Percentiles rank a stretch among this genome's conserved stretches.
Evolutionary conservation across 2,888 invertebrate species (phyloP).

Genomic region (Hypselothyrea guttata): DNA sequence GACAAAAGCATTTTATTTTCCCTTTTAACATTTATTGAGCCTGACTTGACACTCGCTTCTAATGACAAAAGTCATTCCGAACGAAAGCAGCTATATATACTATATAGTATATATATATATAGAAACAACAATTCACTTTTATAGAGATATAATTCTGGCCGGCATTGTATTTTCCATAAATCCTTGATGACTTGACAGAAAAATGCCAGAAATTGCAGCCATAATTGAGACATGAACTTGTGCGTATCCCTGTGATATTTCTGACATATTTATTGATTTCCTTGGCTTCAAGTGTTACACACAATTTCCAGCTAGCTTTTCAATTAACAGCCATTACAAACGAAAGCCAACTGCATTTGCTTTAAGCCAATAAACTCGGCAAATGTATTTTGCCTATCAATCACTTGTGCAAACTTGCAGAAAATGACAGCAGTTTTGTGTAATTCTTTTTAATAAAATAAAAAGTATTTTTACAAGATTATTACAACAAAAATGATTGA

Average conservation of each 20-base stretch:
- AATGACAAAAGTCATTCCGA: constrained; percentile 48
- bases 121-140: not conserved
- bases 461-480: too few species aligned
- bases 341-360: too few species aligned
- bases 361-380: too few species aligned
- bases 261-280: not conserved
- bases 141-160: not conserved
- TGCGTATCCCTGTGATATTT: not conserved
- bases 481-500: too few species aligned
- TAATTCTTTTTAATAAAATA: too few species aligned
- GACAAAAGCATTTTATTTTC: constrained; percentile 23
- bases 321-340: too few species aligned
- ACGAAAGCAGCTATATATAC: constrained; percentile 15
- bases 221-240: not conserved
- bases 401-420: too few species aligned
- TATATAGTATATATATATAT: not conserved
- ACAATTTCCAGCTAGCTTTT: not conserved
- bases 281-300: not conserved
- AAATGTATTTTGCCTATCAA: too few species aligned
- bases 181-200: constrained; percentile 36
- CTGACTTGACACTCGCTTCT: constrained; percentile 30
- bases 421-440: too few species aligned
- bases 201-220: constrained; percentile 8
- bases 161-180: constrained; percentile 30
- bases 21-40: constrained; percentile 29